Percentiles rank a stretch among this genome's conserved stretches.
Conservation (phyloP, 2,888 invertebrate genomes). For the Pocota personata region DNA sequence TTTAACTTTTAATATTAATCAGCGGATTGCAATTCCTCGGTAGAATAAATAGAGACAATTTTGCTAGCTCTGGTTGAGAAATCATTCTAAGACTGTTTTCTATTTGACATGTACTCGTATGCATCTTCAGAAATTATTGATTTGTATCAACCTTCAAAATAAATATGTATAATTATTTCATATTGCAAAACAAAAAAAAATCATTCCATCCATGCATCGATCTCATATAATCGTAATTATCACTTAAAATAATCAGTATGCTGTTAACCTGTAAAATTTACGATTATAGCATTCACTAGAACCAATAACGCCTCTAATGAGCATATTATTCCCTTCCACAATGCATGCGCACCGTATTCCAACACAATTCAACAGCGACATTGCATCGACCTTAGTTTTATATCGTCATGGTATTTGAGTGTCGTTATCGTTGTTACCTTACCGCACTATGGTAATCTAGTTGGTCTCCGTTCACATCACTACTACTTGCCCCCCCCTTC, state of each 20-base stretch:
- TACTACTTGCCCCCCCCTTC: neutral
- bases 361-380: slow-evolving; percentile 35
- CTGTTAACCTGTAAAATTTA: slow-evolving; percentile 48
- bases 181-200: neutral
- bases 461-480: slow-evolving; percentile 48
- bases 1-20: no score
- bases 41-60: no score
- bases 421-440: slow-evolving; percentile 60
- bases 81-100: no score
- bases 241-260: slow-evolving; percentile 61
- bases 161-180: no score
- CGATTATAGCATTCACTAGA: slow-evolving; percentile 62
- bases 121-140: no score
- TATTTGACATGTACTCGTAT: no score
- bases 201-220: neutral
- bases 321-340: slow-evolving; percentile 36
- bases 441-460: slow-evolving; percentile 62
- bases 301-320: slow-evolving; percentile 68
- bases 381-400: slow-evolving; percentile 65
- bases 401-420: slow-evolving; percentile 64
- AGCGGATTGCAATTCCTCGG: no score
- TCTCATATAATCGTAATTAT: slow-evolving; percentile 50
- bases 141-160: no score
- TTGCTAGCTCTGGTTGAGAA: no score
- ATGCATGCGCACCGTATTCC: neutral